Conservation (phyloP, 92 coral and sea anemone species). For the Anthopleura xanthogrammica region DNA sequence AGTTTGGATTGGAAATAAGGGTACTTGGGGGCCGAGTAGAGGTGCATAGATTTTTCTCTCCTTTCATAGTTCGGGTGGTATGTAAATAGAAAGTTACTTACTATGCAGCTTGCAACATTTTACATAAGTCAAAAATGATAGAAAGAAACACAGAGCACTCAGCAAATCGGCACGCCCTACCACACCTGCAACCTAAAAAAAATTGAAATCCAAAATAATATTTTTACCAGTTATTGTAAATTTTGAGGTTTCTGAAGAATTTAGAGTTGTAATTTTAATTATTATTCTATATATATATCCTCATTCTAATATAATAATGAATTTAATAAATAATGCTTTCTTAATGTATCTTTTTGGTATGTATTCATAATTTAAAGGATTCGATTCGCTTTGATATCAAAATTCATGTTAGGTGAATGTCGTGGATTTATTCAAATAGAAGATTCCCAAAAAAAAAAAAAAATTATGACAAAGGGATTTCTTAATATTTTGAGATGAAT, state of each 20-base stretch:
- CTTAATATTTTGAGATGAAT: not conserved
- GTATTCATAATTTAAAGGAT: not conserved
- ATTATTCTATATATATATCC: no score
- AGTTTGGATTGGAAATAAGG: no score
- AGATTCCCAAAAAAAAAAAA: not conserved
- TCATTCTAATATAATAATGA: no score
- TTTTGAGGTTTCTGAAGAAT: no score
- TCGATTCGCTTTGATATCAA: not conserved
- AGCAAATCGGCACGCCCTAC: constrained; percentile 92
- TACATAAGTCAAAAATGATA: constrained; percentile 67
- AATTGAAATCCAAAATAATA: not conserved
- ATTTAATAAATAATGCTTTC: no score
- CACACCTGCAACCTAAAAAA: constrained; percentile 73
- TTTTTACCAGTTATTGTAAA: not conserved
- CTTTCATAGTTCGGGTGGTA: not conserved
- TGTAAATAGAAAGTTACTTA: not conserved
- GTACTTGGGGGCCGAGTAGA: no score
- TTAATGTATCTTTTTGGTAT: no score
- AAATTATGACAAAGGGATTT: not conserved
- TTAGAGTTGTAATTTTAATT: no score
- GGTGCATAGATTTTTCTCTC: no score
- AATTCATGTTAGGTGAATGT: not conserved
- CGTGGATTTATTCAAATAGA: not conserved
- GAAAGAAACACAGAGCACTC: constrained; percentile 66
- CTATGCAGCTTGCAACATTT: constrained; percentile 45